Evolutionary conservation across 2,113 vertebrate species (phyloP), one percentile per base, ranked within the genome.

Genomic region (Catharus fuscescens): DNA sequence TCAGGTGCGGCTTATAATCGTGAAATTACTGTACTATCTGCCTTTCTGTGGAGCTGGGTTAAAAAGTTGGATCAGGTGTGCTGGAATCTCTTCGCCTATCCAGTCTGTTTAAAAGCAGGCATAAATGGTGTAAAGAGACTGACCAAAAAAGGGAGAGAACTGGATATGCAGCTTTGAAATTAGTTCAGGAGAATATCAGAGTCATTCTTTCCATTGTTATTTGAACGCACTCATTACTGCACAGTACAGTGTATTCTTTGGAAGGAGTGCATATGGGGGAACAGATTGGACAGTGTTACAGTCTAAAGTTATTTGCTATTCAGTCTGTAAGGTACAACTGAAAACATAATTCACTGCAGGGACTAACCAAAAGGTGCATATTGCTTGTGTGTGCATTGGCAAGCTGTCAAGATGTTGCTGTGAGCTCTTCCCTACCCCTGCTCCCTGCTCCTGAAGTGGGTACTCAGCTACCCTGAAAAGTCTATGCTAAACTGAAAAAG

Each of bases 151-250:
- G 94, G 96, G 71, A 96, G 88, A 90, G 69, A 95, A 94, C 69
- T 92, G 94, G 88, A 95, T 86, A 96, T 40, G 64, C 52, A 90
- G 65, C 90, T 78, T 83, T 93, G 67, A 90, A 90, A 84, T 83
- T 71, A 78, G 72, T 38, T 92, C 76, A 78, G 48, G 52, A 93
- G 86, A 92, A 1, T 88, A 91, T 91, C 38, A 66, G 86, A 96
- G 83, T 97, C 76, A 96, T 95, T 97, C 36, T 97, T 97, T 97
- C 94, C 94, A 96, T 93, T 97, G 92, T 96, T 96, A 86, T 96
- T 94, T 88, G 88, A 92, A 90, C 0, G 1, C 76, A 61, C 52
- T 90, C 82, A 84, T 96, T 94, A 97, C 92, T 78, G 82, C 85
- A 72, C 56, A 44, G 95, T 94, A 97, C 93, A 19, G 72, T 81